These are phyloP conservation scores for Acrocephalus scirpaceus DNA, from an alignment of 2,797 vertebrate genomes.

Conservation along the genomic window DNA sequence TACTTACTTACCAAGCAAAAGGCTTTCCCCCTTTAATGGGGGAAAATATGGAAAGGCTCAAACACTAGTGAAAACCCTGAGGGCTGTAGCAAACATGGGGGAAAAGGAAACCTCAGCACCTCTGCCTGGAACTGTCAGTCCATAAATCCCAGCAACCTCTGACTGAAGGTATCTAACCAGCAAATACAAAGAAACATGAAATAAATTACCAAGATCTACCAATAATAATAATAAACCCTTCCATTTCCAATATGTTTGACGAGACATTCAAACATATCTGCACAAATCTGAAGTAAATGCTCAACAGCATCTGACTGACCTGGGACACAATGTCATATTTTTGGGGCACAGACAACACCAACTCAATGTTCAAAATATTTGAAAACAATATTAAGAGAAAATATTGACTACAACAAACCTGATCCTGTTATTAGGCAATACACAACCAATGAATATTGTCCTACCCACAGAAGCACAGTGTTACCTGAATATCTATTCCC, in stretches of 20 bases:
- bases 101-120: not conserved
- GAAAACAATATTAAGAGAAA: not conserved
- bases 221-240: not conserved
- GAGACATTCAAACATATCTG: not conserved
- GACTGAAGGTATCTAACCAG: not conserved
- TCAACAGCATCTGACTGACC: not conserved
- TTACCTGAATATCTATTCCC: not conserved
- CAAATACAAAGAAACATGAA: conserved; percentile 9
- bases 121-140: not conserved
- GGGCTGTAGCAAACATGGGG: not conserved
- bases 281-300: not conserved
- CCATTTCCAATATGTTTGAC: not conserved
- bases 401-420: not conserved
- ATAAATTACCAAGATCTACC: conserved; percentile 39
- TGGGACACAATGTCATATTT: not conserved
- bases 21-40: not conserved
- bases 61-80: not conserved
- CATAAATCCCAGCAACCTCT: not conserved
- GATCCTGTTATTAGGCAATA: not conserved
- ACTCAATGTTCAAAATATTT: not conserved
- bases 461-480: not conserved
- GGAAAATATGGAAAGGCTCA: not conserved
- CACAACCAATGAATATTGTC: not conserved
- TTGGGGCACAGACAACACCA: not conserved
- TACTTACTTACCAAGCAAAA: not conserved